Base-by-base conservation (phyloP, 2,797 vertebrate species). In the Echeneis naucrates region DNA sequence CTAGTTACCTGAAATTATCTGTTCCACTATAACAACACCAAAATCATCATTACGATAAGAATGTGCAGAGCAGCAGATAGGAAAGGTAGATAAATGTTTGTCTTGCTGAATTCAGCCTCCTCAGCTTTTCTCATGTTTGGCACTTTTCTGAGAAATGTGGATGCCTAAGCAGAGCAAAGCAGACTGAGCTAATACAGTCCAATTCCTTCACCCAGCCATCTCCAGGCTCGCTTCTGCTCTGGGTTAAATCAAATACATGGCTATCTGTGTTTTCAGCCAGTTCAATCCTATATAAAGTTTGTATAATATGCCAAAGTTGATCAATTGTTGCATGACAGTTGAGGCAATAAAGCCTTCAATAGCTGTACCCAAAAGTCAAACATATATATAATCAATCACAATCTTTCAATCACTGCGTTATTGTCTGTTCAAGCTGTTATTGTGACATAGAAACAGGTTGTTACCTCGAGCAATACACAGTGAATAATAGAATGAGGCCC, bases 1-100 rank as follows among this genome's bases (percentile, higher is more conserved):
- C 55, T 59, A 52, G 69, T 84, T 83, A 85, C 70, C 64, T 86
- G 78, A 86, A 82, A 86, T 81, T 12, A 87, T 81, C 59, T 51
- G 8, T 72, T 61, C 73, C 44, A 13, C 66, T 78, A 40, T 17
- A 61, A 60, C 52, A 26, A 16, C 27, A 69, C 8, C 23, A 24
- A 73, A 68, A 78, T 65, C 8, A 37, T 50, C 35, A 37, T 55
- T 37, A 32, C 71, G 71, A 44, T 44, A 48, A 55, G 63, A 75
- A 72, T 51, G 58, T 27, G 63, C 51, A 69, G 44, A 54, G 32
- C 26, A 42, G 67, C 47, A 65, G 51, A 44, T 38, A 44, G 48
- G 40, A 17, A 52, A 42, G 50, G 30, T 16, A 27, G 51, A 75
- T 60, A 54, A 72, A 61, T 37, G 53, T 45, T 67, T 32, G 64